These are phyloP conservation scores for Aptenodytes patagonicus DNA, from an alignment of 2,113 vertebrate species.

Conservation along the genomic window DNA sequence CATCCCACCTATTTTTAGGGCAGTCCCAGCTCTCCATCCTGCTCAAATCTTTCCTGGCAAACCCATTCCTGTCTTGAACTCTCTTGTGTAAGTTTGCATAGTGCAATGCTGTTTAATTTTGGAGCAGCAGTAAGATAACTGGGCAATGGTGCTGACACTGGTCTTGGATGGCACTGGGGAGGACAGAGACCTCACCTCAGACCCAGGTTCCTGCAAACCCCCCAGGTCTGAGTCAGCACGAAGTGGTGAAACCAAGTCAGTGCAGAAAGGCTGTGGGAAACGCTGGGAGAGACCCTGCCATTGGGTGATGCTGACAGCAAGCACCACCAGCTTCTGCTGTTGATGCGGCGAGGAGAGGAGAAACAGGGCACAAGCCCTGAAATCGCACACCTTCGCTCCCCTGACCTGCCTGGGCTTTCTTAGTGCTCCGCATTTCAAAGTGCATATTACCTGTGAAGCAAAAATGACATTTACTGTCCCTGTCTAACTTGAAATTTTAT, in stretches of 20 bases:
- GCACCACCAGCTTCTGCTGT: neutral
- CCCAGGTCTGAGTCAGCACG: neutral
- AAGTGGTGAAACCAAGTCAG: neutral
- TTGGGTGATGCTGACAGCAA: neutral
- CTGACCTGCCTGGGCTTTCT: neutral
- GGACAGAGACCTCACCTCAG: neutral
- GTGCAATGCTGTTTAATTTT: neutral
- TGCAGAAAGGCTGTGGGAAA: neutral
- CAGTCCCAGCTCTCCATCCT: neutral
- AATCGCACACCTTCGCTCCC: too few species aligned
- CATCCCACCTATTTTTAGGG: neutral
- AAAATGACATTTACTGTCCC: too few species aligned
- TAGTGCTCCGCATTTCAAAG: too few species aligned
- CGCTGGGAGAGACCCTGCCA: neutral
- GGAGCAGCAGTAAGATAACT: neutral
- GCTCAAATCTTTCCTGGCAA: neutral
- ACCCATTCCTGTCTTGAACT: neutral
- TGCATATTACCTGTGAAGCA: rapidly evolving
- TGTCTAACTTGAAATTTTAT: rapidly evolving
- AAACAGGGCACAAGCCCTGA: too few species aligned
- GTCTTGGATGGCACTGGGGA: neutral
- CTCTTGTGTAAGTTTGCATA: neutral
- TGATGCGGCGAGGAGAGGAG: rapidly evolving
- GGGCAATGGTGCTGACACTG: neutral
- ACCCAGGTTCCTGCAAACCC: neutral